Conservation (phyloP, 1,140 invertebrate genomes). For the Magallana angulata region DNA sequence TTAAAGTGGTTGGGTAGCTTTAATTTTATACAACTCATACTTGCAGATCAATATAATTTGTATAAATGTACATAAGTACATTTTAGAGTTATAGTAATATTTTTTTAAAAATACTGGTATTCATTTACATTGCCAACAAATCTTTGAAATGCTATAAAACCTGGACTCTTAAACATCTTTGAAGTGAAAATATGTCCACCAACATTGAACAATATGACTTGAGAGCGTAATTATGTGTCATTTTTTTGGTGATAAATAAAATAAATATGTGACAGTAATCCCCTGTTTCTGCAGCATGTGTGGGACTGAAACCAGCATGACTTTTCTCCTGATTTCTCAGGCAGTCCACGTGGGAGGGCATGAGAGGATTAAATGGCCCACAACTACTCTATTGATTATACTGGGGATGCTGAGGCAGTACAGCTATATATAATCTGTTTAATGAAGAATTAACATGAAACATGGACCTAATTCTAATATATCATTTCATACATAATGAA, state of each 20-base stretch:
- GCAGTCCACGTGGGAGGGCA: not conserved
- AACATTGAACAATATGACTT: not conserved
- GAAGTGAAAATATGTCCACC: not conserved
- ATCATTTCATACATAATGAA: no score
- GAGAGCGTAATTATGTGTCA: not conserved
- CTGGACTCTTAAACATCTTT: not conserved
- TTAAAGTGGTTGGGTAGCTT: no score
- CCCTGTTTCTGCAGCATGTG: not conserved
- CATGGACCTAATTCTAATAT: not conserved
- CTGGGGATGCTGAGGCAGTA: not conserved
- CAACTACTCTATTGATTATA: not conserved
- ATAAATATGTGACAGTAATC: not conserved
- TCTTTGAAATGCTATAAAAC: not conserved
- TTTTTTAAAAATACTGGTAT: no score
- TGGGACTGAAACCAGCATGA: not conserved
- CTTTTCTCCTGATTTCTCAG: not conserved
- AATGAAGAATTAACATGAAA: slow-evolving; percentile 6
- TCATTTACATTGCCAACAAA: no score
- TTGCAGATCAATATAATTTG: no score
- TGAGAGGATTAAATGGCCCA: slow-evolving; percentile 7
- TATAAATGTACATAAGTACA: no score
- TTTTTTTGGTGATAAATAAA: not conserved
- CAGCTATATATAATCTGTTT: not conserved
- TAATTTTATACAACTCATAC: no score
- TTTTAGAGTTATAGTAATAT: no score